Evolutionary conservation across 2,888 invertebrate species (phyloP).

Genomic region (Macrophya annulata): DNA sequence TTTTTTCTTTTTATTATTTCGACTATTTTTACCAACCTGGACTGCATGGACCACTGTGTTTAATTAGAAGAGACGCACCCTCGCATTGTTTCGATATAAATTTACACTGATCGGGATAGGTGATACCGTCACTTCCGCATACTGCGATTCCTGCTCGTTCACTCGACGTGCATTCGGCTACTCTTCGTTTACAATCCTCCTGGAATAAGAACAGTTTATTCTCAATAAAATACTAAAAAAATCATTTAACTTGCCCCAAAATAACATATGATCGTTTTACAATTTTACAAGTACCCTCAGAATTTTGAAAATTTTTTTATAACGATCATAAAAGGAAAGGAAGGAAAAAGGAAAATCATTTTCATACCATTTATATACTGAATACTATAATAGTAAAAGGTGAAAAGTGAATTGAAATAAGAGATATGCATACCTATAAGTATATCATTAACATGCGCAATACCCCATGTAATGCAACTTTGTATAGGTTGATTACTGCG

Average conservation of each 20-base stretch:
- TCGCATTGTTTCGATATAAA: slow-evolving; percentile 89
- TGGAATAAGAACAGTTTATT: slow-evolving; percentile 63
- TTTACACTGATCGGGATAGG: slow-evolving; percentile 91
- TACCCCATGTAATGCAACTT: slow-evolving; percentile 11
- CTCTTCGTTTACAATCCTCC: slow-evolving; percentile 77
- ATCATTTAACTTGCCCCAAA: too few species aligned
- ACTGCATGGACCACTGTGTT: slow-evolving; percentile 87
- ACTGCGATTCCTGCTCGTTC: slow-evolving; percentile 80
- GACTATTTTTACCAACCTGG: slow-evolving; percentile 81
- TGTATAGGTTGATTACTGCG: slow-evolving; percentile 19
- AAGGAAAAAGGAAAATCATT: too few species aligned
- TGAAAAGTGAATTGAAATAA: neutral
- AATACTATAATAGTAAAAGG: neutral
- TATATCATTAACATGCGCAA: slow-evolving; percentile 15
- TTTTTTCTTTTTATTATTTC: neutral
- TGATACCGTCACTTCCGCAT: slow-evolving; percentile 91
- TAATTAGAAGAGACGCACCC: slow-evolving; percentile 87
- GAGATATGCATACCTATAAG: neutral
- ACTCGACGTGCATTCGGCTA: slow-evolving; percentile 74
- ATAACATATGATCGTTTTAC: too few species aligned
- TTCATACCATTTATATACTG: too few species aligned
- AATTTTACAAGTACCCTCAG: too few species aligned
- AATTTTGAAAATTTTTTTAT: too few species aligned
- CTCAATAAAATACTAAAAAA: too few species aligned
- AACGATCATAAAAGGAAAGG: too few species aligned